Percentiles rank a stretch among this genome's conserved stretches.
Conservation (phyloP, 2,797 vertebrate species). For the Pyrocephalus nanus region DNA sequence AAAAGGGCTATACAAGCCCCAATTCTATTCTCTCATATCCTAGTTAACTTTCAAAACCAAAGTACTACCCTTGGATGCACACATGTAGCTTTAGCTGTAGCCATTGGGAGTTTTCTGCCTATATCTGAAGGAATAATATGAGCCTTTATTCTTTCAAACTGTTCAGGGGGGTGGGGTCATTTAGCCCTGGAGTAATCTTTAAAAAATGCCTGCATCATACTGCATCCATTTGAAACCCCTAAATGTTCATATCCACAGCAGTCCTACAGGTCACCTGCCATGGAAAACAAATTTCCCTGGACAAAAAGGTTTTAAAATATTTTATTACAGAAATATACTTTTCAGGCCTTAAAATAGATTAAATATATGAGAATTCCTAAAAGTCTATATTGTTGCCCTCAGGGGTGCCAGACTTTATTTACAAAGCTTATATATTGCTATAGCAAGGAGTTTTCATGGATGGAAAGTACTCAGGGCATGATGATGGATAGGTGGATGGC, state of each 20-base stretch:
- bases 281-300: slow-evolving; percentile 47
- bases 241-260: slow-evolving; percentile 15
- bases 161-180: not conserved
- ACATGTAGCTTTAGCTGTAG: not conserved
- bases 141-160: slow-evolving; percentile 32
- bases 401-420: slow-evolving; percentile 43
- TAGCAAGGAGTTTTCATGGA: slow-evolving; percentile 10
- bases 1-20: slow-evolving; percentile 23
- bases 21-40: not conserved
- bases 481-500: not conserved
- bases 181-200: slow-evolving; percentile 34
- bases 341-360: slow-evolving; percentile 36
- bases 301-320: slow-evolving; percentile 46
- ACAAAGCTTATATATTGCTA: slow-evolving; percentile 27
- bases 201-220: slow-evolving; percentile 37
- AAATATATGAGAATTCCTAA: slow-evolving; percentile 57
- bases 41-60: not conserved
- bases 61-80: not conserved
- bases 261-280: slow-evolving; percentile 32
- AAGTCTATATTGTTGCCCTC: slow-evolving; percentile 25
- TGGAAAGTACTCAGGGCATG: slow-evolving; percentile 16
- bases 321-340: slow-evolving; percentile 55
- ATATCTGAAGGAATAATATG: not conserved
- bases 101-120: not conserved
- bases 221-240: slow-evolving; percentile 4